Percentiles rank a stretch among this genome's conserved stretches.
phyloP scores from a whole-genome alignment of 2,888 invertebrate genomes.

The Hetaerina titia region DNA sequence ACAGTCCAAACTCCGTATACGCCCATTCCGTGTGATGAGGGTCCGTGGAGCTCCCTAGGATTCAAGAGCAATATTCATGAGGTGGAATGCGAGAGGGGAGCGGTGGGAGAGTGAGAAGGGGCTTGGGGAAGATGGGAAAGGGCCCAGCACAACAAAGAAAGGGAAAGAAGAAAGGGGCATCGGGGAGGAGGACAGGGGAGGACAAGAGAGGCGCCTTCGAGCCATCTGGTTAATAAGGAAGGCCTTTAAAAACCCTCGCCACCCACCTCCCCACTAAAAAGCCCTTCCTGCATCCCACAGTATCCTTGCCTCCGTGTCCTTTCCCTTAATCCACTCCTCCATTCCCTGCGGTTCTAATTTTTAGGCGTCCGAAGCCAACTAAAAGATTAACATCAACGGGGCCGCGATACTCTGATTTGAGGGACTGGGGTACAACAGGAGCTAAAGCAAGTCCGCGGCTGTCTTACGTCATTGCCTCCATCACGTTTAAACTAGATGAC shows the following conservation, averaged over 20 bases:
- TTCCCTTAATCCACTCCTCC: not conserved
- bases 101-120: not conserved
- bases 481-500: too few species aligned
- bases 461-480: too few species aligned
- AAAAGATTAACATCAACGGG: constrained; percentile 18
- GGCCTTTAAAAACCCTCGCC: not conserved
- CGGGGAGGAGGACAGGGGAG: not conserved
- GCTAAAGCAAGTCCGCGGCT: too few species aligned
- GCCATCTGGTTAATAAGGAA: not conserved
- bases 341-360: not conserved
- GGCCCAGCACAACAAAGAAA: not conserved
- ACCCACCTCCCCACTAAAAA: not conserved
- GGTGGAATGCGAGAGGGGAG: not conserved
- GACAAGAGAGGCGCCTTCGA: not conserved
- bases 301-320: not conserved
- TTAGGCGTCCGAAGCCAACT: not conserved
- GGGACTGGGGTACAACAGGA: too few species aligned
- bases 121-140: not conserved
- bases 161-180: not conserved
- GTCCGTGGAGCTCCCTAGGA: not conserved
- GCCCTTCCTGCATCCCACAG: not conserved
- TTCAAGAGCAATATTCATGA: constrained; percentile 19
- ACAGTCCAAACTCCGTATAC: not conserved
- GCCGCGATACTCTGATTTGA: not conserved
- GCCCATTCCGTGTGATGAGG: constrained; percentile 17